Conservation (phyloP, 1,140 invertebrate genomes). For the Drosophila mojavensis region DNA sequence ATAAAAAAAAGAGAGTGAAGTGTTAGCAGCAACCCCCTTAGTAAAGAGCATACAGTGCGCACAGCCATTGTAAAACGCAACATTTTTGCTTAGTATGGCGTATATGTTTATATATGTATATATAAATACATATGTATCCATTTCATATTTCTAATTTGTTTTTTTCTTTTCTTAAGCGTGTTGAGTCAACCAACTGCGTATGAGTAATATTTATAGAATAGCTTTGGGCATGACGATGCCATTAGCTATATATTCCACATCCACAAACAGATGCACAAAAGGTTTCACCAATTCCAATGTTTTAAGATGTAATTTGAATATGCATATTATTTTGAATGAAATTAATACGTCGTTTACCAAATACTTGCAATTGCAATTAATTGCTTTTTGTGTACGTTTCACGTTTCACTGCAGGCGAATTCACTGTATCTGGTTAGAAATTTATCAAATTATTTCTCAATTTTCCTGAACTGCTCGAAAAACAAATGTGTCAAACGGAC, state of each 20-base stretch:
- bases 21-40: constrained; percentile 31
- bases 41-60: constrained; percentile 30
- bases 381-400: not conserved
- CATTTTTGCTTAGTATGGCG: not conserved
- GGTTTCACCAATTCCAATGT: no score
- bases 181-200: constrained; percentile 11
- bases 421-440: not conserved
- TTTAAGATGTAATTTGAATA: no score
- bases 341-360: no score
- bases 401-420: not conserved
- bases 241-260: not conserved
- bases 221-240: constrained; percentile 22
- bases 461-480: not conserved
- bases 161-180: constrained; percentile 5
- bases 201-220: constrained; percentile 22
- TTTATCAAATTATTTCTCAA: not conserved
- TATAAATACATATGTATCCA: not conserved
- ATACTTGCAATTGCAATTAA: not conserved
- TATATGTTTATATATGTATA: not conserved
- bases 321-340: no score
- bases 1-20: constrained; percentile 2
- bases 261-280: not conserved
- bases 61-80: constrained; percentile 11
- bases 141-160: constrained; percentile 1
- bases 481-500: not conserved